phyloP scores from a whole-genome alignment of 2,888 invertebrate genomes.

The Physocephala rufipes region DNA sequence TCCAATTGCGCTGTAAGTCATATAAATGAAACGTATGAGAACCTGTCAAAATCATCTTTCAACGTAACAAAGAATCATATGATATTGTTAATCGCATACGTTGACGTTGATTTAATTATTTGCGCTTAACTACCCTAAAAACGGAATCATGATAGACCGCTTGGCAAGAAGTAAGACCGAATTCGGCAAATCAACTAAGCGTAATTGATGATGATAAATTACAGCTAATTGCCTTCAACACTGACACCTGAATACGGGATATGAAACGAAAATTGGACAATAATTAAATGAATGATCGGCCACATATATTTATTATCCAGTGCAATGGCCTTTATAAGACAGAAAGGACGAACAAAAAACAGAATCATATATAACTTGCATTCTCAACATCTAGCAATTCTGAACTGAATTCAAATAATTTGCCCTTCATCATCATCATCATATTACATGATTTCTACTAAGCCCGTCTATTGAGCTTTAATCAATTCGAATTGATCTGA shows the following conservation, averaged over 20 bases:
- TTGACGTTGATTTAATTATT: not conserved
- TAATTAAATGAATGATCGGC: too few relatives aligned
- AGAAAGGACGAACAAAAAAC: too few relatives aligned
- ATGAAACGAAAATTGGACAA: not conserved
- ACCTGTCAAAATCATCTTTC: constrained; percentile 19
- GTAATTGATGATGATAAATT: constrained; percentile 25
- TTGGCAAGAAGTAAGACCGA: not conserved
- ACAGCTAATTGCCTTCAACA: constrained; percentile 29
- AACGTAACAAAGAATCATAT: not conserved
- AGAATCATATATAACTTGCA: too few relatives aligned
- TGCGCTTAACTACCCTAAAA: not conserved
- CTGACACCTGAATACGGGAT: constrained; percentile 13
- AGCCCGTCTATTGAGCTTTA: too few relatives aligned
- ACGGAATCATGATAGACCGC: too few relatives aligned
- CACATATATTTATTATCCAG: too few relatives aligned
- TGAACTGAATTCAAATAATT: too few relatives aligned
- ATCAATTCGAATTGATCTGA: too few relatives aligned
- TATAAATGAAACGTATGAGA: constrained; percentile 5
- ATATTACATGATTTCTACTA: too few relatives aligned
- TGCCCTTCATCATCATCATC: too few relatives aligned
- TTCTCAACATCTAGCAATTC: too few relatives aligned
- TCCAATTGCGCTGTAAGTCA: not conserved
- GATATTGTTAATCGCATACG: not conserved
- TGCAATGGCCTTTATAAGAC: too few relatives aligned
- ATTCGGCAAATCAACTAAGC: not conserved